These are phyloP conservation scores for Drosophila bocki DNA, from an alignment of 1,140 invertebrate genomes.

Conservation along the genomic window DNA sequence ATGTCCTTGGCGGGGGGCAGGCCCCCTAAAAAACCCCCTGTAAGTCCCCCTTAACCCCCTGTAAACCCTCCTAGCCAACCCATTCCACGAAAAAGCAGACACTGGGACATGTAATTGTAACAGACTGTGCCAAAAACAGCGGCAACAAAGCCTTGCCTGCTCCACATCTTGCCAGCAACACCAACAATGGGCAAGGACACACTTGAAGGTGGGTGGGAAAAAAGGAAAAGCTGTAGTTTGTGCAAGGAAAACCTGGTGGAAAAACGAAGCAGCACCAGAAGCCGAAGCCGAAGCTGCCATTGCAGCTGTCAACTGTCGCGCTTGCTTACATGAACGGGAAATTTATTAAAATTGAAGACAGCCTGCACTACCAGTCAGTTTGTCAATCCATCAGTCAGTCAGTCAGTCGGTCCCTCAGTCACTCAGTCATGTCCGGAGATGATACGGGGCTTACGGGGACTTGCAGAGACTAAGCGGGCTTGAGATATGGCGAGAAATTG, in stretches of 20 bases:
- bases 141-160: constrained; percentile 34
- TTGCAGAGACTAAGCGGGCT: constrained; percentile 10
- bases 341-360: constrained; percentile 81
- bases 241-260: not conserved
- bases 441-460: not conserved
- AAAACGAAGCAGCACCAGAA: constrained; percentile 4
- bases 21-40: not conserved
- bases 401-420: constrained; percentile 3
- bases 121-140: constrained; percentile 57
- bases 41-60: not conserved
- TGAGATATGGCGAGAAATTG: constrained; percentile 17
- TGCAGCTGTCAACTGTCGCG: constrained; percentile 71
- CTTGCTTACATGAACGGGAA: constrained; percentile 70
- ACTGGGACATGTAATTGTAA: constrained; percentile 42
- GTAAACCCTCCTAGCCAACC: too few relatives aligned
- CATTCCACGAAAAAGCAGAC: not conserved
- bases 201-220: not conserved
- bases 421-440: constrained; percentile 13
- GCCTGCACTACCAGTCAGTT: constrained; percentile 43
- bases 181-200: constrained; percentile 37
- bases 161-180: constrained; percentile 6
- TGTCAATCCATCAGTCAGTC: constrained; percentile 44
- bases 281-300: constrained; percentile 14
- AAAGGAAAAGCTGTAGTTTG: too few relatives aligned
- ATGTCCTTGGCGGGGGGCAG: constrained; percentile 61